A percentile compares a stretch with the other conserved stretches of the same genome.
Conservation (phyloP, 2,888 invertebrate genomes). For the Pachydiplax longipennis region DNA sequence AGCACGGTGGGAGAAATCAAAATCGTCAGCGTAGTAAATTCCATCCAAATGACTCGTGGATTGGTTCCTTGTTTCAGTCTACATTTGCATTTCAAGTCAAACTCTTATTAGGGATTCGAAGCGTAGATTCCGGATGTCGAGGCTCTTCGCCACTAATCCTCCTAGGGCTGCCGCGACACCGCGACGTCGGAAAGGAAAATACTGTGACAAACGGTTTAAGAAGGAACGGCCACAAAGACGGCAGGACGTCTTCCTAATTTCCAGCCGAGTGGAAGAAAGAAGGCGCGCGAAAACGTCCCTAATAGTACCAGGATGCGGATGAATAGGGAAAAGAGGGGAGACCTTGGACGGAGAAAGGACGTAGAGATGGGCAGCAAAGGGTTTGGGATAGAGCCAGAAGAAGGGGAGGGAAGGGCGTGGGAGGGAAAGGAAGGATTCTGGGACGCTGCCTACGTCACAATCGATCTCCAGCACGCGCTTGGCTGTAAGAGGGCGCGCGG, state of each 20-base stretch:
- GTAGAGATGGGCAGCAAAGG: neutral
- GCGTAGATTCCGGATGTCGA: too few species aligned
- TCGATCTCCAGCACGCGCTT: conserved; percentile 43
- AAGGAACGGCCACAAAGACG: too few species aligned
- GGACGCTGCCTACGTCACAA: conserved; percentile 41
- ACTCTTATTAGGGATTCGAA: too few species aligned
- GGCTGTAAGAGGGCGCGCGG: neutral
- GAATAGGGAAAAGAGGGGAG: neutral
- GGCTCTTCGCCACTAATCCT: too few species aligned
- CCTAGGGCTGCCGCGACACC: too few species aligned
- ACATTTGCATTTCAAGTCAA: too few species aligned
- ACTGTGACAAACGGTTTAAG: too few species aligned
- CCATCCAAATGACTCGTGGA: too few species aligned
- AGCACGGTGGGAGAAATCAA: too few species aligned
- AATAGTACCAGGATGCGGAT: neutral
- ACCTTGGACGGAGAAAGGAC: neutral
- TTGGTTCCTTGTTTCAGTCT: too few species aligned
- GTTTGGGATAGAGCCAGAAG: neutral
- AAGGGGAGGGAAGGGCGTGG: neutral
- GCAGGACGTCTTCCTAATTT: neutral
- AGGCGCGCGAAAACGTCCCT: neutral
- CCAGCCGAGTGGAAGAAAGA: neutral
- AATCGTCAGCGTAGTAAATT: too few species aligned
- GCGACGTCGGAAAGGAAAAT: too few species aligned
- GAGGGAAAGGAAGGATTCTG: conserved; percentile 3